Percentiles rank a stretch among this genome's conserved stretches.
Evolutionary conservation across 2,888 invertebrate species (phyloP).

Genomic region (Cryptocheilus praepositus): DNA sequence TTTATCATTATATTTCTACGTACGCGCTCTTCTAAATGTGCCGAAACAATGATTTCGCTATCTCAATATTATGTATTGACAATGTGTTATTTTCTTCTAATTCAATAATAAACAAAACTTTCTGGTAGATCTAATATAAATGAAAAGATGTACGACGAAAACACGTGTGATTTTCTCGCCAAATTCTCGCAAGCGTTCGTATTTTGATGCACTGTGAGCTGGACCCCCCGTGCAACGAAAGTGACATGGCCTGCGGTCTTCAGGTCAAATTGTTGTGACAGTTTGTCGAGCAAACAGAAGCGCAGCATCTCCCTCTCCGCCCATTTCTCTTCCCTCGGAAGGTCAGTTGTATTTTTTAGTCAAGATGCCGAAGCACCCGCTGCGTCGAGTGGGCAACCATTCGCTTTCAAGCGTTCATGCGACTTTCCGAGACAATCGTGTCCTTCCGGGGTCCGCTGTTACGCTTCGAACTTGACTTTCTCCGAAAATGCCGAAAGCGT

Average conservation of each 20-base stretch:
- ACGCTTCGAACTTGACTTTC: conserved; percentile 6
- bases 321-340: conserved; percentile 28
- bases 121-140: no score
- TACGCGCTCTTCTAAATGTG: no score
- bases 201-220: no score
- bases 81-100: no score
- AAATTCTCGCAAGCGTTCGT: no score
- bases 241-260: conserved; percentile 17
- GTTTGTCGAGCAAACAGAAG: conserved; percentile 67
- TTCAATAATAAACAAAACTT: no score
- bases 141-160: no score
- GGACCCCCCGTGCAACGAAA: no score
- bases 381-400: conserved; percentile 52
- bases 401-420: conserved; percentile 47
- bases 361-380: conserved; percentile 43
- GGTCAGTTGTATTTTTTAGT: conserved; percentile 45
- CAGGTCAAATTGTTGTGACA: conserved; percentile 69
- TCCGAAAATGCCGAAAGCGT: conserved; percentile 1
- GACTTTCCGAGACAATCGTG: conserved; percentile 37
- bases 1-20: no score
- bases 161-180: no score
- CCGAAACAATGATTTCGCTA: no score
- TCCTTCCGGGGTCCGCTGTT: conserved; percentile 18
- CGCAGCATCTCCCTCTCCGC: conserved; percentile 19
- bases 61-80: no score